phyloP scores from a whole-genome alignment of 2,888 invertebrate genomes.

The Branchellion lobata region DNA sequence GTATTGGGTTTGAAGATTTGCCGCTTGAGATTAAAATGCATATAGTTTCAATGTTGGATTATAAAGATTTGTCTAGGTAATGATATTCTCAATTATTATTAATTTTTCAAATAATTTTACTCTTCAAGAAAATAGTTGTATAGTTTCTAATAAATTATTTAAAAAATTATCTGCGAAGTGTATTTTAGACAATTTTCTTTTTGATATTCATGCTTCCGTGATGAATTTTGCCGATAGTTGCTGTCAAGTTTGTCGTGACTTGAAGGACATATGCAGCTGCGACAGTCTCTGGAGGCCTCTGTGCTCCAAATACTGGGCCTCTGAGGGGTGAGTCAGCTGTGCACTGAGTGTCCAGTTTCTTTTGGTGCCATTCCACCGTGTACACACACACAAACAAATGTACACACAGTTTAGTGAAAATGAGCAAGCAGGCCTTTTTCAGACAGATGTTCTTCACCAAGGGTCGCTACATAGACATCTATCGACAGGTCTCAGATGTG shows the following conservation, averaged over 20 bases:
- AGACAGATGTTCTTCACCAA: background rate
- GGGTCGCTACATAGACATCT: background rate
- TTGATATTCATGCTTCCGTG: background rate
- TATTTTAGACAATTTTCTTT: background rate
- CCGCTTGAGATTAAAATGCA: background rate
- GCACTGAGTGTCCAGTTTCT: no score
- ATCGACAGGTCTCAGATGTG: background rate
- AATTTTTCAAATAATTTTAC: background rate
- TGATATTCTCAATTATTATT: background rate
- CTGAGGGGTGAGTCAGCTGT: background rate
- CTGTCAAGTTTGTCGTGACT: background rate
- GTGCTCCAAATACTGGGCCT: background rate
- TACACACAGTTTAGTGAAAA: no score
- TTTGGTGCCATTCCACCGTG: no score
- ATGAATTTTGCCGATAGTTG: background rate
- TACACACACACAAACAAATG: no score
- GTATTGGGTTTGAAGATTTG: background rate
- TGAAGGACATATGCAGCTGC: background rate
- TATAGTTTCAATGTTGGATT: conserved; percentile 6
- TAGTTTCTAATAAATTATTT: background rate
- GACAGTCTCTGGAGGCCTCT: background rate
- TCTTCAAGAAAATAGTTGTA: background rate
- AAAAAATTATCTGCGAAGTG: background rate
- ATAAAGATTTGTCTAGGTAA: background rate
- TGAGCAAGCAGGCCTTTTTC: conserved; percentile 1